Base-by-base conservation (phyloP, 2,888 invertebrate species). In the Meteorus cinctellus region DNA sequence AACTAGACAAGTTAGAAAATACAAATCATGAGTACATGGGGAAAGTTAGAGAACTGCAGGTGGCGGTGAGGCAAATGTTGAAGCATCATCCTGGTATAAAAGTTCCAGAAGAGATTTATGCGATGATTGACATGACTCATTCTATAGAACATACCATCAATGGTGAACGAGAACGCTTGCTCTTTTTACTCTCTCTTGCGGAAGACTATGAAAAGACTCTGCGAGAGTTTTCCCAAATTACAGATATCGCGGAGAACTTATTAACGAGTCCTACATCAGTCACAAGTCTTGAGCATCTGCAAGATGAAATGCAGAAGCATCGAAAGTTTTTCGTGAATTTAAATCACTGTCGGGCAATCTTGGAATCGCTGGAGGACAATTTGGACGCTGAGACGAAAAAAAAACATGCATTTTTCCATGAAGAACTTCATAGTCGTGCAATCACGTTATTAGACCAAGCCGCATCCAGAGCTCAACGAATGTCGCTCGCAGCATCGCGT, bases 201-300 rank as follows among this genome's bases (percentile, higher is more conserved):
- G 96, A 96, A 84, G 97, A 97, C 86, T 97, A 97, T 86, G 96
- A 96, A 85, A 95, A 96, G 89, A 96, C 96, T 0, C 90, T 97
- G 12, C 94, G 95, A 86, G 97, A 97, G 87, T 96, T 97, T 83
- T 93, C 94, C 12, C 95, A 96, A 86, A 96, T 97, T 41, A 95
- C 96, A 3, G 94, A 95, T 71, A 92, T 96, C 6, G 96, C 97
- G 0, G 96, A 96, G 87, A 94, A 94, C 60, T 90, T 96, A 51
- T 92, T 97, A 8, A 94, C 95, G 80, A 94, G 94, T 81, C 94
- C 95, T 62, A 94, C 96, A 45, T 93, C 93, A 8, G 95, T 96
- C 0, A 93, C 92, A 51, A 94, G 94, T 81, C 90, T 96, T 78
- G 94, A 95, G 82, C 95, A 96, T 83, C 90, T 97, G n/a, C 95